Evolutionary conservation across 2,888 invertebrate genomes (phyloP).

Genomic region (Cheilosia soror): DNA sequence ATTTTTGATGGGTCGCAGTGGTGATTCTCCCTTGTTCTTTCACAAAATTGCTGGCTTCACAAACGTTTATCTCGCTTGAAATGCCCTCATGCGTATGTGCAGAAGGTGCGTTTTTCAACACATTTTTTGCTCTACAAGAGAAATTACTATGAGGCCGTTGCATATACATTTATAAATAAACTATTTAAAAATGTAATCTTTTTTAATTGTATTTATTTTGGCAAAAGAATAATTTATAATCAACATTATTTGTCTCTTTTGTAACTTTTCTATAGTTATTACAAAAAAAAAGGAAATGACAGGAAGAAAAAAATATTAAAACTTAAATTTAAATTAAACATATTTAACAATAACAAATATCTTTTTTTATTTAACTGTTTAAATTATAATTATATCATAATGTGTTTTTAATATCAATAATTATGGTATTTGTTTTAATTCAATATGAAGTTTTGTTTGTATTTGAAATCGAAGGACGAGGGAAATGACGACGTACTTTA

Average conservation of each 20-base stretch:
- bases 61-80: too few relatives aligned
- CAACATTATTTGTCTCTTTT: conserved; percentile 64
- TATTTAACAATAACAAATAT: conserved; percentile 69
- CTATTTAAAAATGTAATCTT: not conserved
- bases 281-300: conserved; percentile 42
- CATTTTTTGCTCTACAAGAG: too few relatives aligned
- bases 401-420: conserved; percentile 57
- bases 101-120: too few relatives aligned
- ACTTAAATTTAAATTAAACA: conserved; percentile 61
- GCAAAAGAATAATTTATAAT: conserved; percentile 71
- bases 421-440: conserved; percentile 69
- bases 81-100: too few relatives aligned
- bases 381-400: conserved; percentile 36
- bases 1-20: too few relatives aligned
- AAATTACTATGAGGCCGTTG: not conserved
- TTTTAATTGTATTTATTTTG: conserved; percentile 60
- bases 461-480: conserved; percentile 63
- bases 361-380: conserved; percentile 18
- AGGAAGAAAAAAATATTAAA: conserved; percentile 18
- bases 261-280: conserved; percentile 40
- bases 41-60: too few relatives aligned
- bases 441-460: conserved; percentile 61
- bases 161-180: not conserved
- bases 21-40: too few relatives aligned
- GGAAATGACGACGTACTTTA: conserved; percentile 47